These are phyloP conservation scores for Trichogramma evanescens DNA, from an alignment of 2,888 invertebrate species.

Conservation along the genomic window DNA sequence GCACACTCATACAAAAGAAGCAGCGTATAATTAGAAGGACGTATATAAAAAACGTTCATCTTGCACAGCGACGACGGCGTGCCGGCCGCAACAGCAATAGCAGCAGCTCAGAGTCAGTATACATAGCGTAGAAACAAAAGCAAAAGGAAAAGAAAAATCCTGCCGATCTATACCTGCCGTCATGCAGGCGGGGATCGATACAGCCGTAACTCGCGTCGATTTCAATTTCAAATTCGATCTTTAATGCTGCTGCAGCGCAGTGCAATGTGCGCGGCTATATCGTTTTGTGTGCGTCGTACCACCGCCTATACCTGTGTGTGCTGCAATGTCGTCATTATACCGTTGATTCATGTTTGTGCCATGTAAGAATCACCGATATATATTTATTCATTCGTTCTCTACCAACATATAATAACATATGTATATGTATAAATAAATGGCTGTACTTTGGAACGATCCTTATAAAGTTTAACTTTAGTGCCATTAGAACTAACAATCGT, in stretches of 20 bases:
- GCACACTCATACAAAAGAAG: slow-evolving; percentile 8
- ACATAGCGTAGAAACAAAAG: too few species aligned
- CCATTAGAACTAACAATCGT: too few species aligned
- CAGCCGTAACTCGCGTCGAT: slow-evolving; percentile 7
- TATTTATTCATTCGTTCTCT: not conserved
- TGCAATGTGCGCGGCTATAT: not conserved
- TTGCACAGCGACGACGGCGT: not conserved
- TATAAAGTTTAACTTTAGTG: too few species aligned
- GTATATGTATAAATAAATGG: too few species aligned
- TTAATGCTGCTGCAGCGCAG: not conserved
- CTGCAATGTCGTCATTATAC: too few species aligned
- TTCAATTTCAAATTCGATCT: slow-evolving; percentile 22
- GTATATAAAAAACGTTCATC: slow-evolving; percentile 10
- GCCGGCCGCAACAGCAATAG: too few species aligned
- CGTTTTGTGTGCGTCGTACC: not conserved
- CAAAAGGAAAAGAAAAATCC: too few species aligned
- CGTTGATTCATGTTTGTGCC: not conserved
- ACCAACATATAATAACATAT: too few species aligned
- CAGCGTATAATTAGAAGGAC: slow-evolving; percentile 3
- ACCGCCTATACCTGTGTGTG: too few species aligned
- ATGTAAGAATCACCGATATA: slow-evolving; percentile 12
- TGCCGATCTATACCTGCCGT: too few species aligned
- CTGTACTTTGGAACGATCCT: too few species aligned
- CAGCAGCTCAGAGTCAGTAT: too few species aligned
- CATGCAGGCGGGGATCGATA: not conserved